Percentiles rank a stretch among this genome's conserved stretches.
Evolutionary conservation across 35 echinoderm and acorn worm genomes (phyloP).

Genomic region (Diadema setosum): DNA sequence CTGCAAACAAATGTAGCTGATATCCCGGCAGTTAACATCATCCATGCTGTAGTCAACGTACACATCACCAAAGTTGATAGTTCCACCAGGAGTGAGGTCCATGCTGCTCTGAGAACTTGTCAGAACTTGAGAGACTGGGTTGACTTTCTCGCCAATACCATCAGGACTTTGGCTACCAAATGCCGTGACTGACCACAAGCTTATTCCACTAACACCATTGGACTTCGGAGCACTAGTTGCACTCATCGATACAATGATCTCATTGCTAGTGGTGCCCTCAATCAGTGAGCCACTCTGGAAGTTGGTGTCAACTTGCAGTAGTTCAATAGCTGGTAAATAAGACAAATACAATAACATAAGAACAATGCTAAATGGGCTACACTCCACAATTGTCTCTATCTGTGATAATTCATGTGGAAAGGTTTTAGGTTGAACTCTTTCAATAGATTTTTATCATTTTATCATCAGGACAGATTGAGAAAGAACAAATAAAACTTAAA

Average conservation of each 20-base stretch:
- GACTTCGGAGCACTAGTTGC: slow-evolving; percentile 9
- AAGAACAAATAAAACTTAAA: too few species aligned
- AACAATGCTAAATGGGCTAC: too few species aligned
- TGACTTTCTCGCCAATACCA: slow-evolving; percentile 37
- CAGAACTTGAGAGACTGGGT: slow-evolving; percentile 35
- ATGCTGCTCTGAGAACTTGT: slow-evolving; percentile 19
- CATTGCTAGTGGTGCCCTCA: slow-evolving; percentile 39
- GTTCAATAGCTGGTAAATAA: background rate
- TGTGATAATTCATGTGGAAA: too few species aligned
- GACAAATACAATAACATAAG: background rate
- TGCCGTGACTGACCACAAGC: slow-evolving; percentile 49
- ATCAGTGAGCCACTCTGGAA: slow-evolving; percentile 21
- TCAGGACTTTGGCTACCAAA: slow-evolving; percentile 46
- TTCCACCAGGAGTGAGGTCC: slow-evolving; percentile 17
- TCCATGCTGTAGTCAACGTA: slow-evolving; percentile 55
- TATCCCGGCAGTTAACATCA: slow-evolving; percentile 25
- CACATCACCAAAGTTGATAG: slow-evolving; percentile 48
- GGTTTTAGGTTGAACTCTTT: too few species aligned
- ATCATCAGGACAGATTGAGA: too few species aligned
- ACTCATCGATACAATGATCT: slow-evolving; percentile 20
- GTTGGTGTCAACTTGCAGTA: background rate
- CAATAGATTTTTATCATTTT: too few species aligned
- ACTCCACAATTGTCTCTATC: too few species aligned
- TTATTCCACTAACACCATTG: slow-evolving; percentile 46
- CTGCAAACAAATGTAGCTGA: slow-evolving; percentile 62